These are phyloP conservation scores for Hephaestus fuliginosus DNA, from an alignment of 2,797 vertebrate species.

Conservation along the genomic window DNA sequence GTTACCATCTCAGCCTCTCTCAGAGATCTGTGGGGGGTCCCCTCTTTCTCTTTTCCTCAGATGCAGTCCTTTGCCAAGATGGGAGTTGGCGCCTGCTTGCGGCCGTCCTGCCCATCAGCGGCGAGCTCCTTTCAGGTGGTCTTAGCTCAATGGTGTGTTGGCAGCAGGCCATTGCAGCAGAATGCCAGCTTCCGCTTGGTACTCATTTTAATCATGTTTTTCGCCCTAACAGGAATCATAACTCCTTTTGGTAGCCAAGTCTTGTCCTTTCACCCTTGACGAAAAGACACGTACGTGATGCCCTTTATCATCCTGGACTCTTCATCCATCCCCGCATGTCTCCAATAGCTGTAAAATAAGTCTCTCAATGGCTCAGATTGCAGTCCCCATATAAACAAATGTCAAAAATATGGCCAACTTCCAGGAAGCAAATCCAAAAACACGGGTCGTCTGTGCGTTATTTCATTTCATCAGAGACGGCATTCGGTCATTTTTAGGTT, in stretches of 20 bases:
- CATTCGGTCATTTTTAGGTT: constrained; percentile 58
- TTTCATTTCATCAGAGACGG: constrained; percentile 51
- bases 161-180: constrained; percentile 71
- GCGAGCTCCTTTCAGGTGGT: constrained; percentile 70
- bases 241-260: constrained; percentile 43
- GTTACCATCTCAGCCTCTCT: constrained; percentile 82
- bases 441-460: constrained; percentile 49
- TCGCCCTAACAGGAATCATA: constrained; percentile 31
- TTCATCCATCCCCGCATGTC: constrained; percentile 39
- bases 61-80: constrained; percentile 75
- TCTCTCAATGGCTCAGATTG: constrained; percentile 64
- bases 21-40: constrained; percentile 80
- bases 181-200: constrained; percentile 62
- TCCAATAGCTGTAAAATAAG: constrained; percentile 55
- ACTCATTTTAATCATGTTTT: constrained; percentile 49
- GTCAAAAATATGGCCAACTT: constrained; percentile 76
- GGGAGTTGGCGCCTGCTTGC: constrained; percentile 84
- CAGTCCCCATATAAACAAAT: constrained; percentile 43
- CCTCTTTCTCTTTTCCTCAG: constrained; percentile 69
- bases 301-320: constrained; percentile 31
- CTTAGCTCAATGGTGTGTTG: constrained; percentile 68
- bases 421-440: constrained; percentile 79
- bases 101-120: constrained; percentile 76
- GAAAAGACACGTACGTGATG: constrained; percentile 35
- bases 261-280: constrained; percentile 15